Base-by-base conservation (phyloP, 2,113 vertebrate species). In the Sprattus sprattus region DNA sequence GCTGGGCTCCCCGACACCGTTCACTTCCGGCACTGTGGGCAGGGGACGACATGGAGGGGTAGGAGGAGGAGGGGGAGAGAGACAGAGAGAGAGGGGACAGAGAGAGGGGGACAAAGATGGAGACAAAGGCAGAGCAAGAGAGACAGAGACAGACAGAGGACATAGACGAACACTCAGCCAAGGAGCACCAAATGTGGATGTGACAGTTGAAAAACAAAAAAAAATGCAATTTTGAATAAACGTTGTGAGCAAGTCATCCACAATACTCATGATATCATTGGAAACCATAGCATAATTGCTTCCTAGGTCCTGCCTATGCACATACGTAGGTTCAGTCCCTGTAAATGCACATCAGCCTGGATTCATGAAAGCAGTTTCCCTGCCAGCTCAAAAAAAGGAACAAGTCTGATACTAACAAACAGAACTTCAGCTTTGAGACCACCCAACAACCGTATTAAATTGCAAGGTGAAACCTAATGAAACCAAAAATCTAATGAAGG, bases 1-100 rank as follows among this genome's bases (percentile, higher is more conserved):
- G 87, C 95, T 96, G 87, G 97, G 96, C 90, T 99, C 98, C 87
- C 96, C 96, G 87, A 98, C 86, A 45, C 97, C 97, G 0, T 98
- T 99, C 86, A 97, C 90, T 15, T 95, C 93, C 86, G 60, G 94
- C 18, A 54, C 96, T 98, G 96, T 80, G 50, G 78, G 18, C 3
- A 81, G 92, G 82, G 60, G 75, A 89, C 82, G 28, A 39, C 39
- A 50, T 5, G 46, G 16, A 90, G 18, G 28, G 46, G 44, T 13
- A 32, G 39, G 10, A 78, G 11, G 13, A 13, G 32, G 71, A 5
- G 60, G 60, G 20, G 9, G 60, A 25, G 60, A 25, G 22, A 8
- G 60, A n/a, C 3, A 9, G 60, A 3, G 22, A n/a, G 54, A n/a
- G 22, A 64, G 22, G 8, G 18, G 57, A 64, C 20, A 64, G n/a